phyloP scores from a whole-genome alignment of 1,140 invertebrate species.

The Leptinotarsa lineolata region DNA sequence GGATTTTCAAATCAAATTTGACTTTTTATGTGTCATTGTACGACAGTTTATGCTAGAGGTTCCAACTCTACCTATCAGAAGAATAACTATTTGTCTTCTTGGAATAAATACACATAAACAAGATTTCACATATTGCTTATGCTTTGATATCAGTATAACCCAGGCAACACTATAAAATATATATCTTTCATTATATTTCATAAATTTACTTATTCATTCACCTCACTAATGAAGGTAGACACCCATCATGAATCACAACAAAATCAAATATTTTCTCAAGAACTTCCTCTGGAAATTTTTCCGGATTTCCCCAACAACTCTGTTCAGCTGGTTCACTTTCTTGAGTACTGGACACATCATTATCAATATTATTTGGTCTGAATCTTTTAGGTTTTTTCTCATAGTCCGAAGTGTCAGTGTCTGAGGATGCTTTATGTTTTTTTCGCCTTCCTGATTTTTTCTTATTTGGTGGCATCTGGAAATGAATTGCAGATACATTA shows the following conservation, averaged over 20 bases:
- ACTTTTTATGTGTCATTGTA: too few relatives aligned
- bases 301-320: constrained; percentile 61
- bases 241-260: constrained; percentile 68
- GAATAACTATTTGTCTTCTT: too few relatives aligned
- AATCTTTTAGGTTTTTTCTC: constrained; percentile 56
- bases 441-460: constrained; percentile 59
- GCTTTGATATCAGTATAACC: constrained; percentile 15
- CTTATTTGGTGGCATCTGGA: constrained; percentile 49
- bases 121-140: too few relatives aligned
- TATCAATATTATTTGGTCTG: constrained; percentile 39
- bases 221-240: constrained; percentile 73
- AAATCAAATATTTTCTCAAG: constrained; percentile 73
- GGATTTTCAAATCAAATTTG: too few relatives aligned
- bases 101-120: too few relatives aligned
- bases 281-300: constrained; percentile 65
- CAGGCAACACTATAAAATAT: not conserved
- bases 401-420: constrained; percentile 60
- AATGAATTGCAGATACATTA: not conserved
- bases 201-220: constrained; percentile 48
- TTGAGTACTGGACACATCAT: constrained; percentile 48
- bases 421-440: constrained; percentile 55
- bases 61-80: too few relatives aligned
- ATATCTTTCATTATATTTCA: too few relatives aligned
- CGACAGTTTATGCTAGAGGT: too few relatives aligned
- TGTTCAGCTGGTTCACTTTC: constrained; percentile 59